Evolutionary conservation across 2,888 invertebrate species (phyloP).

Genomic region (Anthrax anthrax): DNA sequence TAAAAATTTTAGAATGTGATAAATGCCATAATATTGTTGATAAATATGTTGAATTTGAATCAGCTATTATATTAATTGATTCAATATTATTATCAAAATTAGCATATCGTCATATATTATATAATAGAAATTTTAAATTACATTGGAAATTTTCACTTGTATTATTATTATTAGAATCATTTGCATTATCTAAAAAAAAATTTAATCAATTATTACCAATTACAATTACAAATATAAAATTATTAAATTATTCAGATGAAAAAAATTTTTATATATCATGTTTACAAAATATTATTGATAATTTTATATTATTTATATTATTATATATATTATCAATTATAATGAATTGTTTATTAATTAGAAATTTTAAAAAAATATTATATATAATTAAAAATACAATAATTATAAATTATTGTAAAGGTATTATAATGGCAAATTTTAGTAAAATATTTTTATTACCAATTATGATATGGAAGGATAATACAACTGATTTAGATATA

Average conservation of each 20-base stretch:
- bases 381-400: neutral
- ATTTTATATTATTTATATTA: constrained; percentile 9
- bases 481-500: constrained; percentile 28
- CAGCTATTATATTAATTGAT: constrained; percentile 76
- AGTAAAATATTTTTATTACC: constrained; percentile 46
- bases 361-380: neutral
- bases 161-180: constrained; percentile 66
- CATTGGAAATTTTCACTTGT: constrained; percentile 71
- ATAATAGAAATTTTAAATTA: constrained; percentile 67
- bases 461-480: constrained; percentile 44
- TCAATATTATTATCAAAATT: constrained; percentile 62
- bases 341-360: neutral
- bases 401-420: constrained; percentile 35
- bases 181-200: constrained; percentile 46
- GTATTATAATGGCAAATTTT: constrained; percentile 44
- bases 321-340: constrained; percentile 6
- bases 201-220: constrained; percentile 19
- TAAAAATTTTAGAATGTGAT: constrained; percentile 61
- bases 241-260: constrained; percentile 39
- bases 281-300: constrained; percentile 37
- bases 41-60: constrained; percentile 84
- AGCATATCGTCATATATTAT: constrained; percentile 74
- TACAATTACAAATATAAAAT: constrained; percentile 23
- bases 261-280: constrained; percentile 45
- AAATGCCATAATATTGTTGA: constrained; percentile 64